Base-by-base conservation (phyloP, 2,113 vertebrate genomes). In the Petrocephalus microphthalmus region DNA sequence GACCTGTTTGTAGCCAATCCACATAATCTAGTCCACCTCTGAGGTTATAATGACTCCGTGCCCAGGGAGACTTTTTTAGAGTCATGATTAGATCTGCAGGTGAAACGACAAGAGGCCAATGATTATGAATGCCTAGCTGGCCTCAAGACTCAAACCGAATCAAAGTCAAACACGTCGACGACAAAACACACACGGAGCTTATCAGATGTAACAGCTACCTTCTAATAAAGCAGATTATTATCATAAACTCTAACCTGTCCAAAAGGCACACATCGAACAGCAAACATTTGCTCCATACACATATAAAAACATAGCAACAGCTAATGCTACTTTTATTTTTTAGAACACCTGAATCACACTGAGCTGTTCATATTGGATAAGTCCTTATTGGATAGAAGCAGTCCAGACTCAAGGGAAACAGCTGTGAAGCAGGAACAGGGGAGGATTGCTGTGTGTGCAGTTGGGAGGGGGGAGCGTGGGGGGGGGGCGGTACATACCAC, bases 401-500 rank as follows among this genome's bases (percentile, higher is more conserved):
- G 49, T 25, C 10, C 11, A 17, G 45, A 84, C 22, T n/a, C 19
- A 15, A 45, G 20, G 2, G 67, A 83, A 83, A n/a, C 17, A 22
- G 20, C 37, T 33, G 84, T 29, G 49, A 29, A 74, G 29, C 25
- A 6, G 37, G 29, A 47, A 13, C 7, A 6, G 45, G 4, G 29
- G 1, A 67, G 60, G n/a, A n/a, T n/a, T 19, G 7, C 6, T 11
- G 22, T 74, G 47, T n/a, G 29, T 22, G 37, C 60, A 29, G 88
- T 25, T 29, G n/a, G 19, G 84, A 82, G 51, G 20, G 51, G 86
- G 15, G 33, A 51, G n/a, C n/a, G n/a, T n/a, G n/a, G n/a, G n/a
- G n/a, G 1, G 52, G 53, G 54, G 47, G 57, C 71, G 88, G 64
- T 2, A 64, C 93, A 91, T 85, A 99, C 98, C 98, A 99, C 94